Evolutionary conservation across 2,113 vertebrate genomes (phyloP).

Genomic region (Phoxinus phoxinus): DNA sequence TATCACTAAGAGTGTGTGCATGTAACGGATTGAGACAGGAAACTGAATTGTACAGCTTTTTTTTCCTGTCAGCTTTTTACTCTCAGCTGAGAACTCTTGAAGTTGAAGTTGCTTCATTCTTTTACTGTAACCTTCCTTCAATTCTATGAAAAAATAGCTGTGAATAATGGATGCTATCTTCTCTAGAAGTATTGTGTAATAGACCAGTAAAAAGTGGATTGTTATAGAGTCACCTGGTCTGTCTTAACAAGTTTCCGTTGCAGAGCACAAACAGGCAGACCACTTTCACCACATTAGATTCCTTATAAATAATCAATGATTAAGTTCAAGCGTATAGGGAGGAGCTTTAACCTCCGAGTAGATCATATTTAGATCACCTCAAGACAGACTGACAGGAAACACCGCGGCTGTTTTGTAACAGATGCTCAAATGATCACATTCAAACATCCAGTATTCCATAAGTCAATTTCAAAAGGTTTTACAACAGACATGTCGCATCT

Average conservation of each 20-base stretch:
- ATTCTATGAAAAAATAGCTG: not conserved
- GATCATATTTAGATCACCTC: not conserved
- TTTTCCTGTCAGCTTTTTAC: conserved; percentile 17
- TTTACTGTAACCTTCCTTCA: not conserved
- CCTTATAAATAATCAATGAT: not conserved
- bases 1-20: not conserved
- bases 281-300: not conserved
- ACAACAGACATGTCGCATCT: not conserved
- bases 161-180: not conserved
- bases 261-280: conserved; percentile 33
- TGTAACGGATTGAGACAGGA: conserved; percentile 50
- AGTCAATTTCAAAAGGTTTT: not conserved
- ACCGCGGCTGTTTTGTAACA: not conserved
- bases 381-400: conserved; percentile 5
- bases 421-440: not conserved
- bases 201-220: not conserved
- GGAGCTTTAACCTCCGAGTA: not conserved
- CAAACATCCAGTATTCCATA: not conserved
- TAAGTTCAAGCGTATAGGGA: not conserved
- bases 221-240: conserved; percentile 23
- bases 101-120: not conserved
- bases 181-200: not conserved
- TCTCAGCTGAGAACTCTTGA: not conserved
- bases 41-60: conserved; percentile 51
- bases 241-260: conserved; percentile 43